Conservation (phyloP, 2,888 invertebrate genomes). For the Drosophila peninsularis region DNA sequence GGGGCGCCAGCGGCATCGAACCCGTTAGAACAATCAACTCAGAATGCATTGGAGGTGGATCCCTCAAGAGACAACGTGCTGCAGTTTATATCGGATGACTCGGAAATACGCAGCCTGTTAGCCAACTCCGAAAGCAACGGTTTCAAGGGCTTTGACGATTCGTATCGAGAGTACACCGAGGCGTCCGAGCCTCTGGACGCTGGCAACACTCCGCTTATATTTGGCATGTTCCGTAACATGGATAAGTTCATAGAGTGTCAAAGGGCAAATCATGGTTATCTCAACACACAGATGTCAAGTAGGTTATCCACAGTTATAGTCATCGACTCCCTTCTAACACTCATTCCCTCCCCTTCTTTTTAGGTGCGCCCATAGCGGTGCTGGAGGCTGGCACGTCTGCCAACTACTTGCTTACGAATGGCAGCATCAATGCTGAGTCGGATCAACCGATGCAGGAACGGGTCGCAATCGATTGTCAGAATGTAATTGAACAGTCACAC, state of each 20-base stretch:
- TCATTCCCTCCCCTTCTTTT: not conserved
- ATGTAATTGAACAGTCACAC: slow-evolving; percentile 19
- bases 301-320: not conserved
- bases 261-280: slow-evolving; percentile 18
- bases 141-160: slow-evolving; percentile 56
- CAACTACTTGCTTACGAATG: slow-evolving; percentile 50
- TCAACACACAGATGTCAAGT: slow-evolving; percentile 39
- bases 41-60: slow-evolving; percentile 37
- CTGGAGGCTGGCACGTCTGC: slow-evolving; percentile 22
- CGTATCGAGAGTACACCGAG: not conserved
- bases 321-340: too few species aligned
- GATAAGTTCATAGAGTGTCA: slow-evolving; percentile 19
- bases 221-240: slow-evolving; percentile 31
- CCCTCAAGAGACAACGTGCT: slow-evolving; percentile 61
- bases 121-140: slow-evolving; percentile 27
- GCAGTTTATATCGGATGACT: slow-evolving; percentile 58
- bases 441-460: slow-evolving; percentile 28
- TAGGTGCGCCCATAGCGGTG: slow-evolving; percentile 45
- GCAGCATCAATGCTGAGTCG: slow-evolving; percentile 33
- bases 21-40: not conserved
- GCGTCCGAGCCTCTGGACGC: not conserved
- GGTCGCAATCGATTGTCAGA: slow-evolving; percentile 15
- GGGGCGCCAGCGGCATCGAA: not conserved
- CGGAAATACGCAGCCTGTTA: slow-evolving; percentile 59
- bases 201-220: slow-evolving; percentile 22